Evolutionary conservation across 2,888 invertebrate species (phyloP), one percentile per base, ranked within the genome.

Genomic region (Antheraea yamamai): DNA sequence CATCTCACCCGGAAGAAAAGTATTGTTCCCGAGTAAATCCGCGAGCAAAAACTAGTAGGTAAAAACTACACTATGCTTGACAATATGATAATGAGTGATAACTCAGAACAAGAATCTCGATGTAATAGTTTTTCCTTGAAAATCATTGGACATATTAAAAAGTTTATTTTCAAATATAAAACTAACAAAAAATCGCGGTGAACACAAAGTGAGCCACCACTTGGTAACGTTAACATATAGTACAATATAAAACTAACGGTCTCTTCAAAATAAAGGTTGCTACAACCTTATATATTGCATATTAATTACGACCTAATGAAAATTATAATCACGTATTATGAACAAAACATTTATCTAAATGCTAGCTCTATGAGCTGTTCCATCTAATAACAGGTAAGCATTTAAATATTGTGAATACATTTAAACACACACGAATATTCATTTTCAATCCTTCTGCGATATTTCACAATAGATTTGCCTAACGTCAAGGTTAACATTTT

Each of bases 181-280:
- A 39, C 8, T n/a, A 20, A n/a, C 7, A 39, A n/a, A n/a, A n/a
- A 12, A 39, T 20, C 39, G n/a, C 70, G 14, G 39, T 70, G 20
- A 39, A 39, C 20, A 39, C n/a, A 70, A 70, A 70, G n/a, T 70
- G 30, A 66, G 30, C 64, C 30, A 30, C 30, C 26, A 61, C 12
- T 61, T 8, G 12, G 23, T 3, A 1, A 61, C 23, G 23, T 68
- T 30, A 77, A 73, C 72, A 80, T 78, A 77, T 75, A 76, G 58
- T 26, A 30, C n/a, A 72, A 20, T 52, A 75, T 75, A 78, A 76
- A 78, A 77, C 78, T 76, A 81, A 81, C 81, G 81, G 81, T 81
- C 75, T 75, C 74, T 75, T 75, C 76, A 77, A 75, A 80, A 81
- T 80, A 16, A 23, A 26, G 30, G 20, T 26, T 16, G 10, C 39